Base-by-base conservation (phyloP, 2,888 invertebrate species). In the Drosophila melanosoma region DNA sequence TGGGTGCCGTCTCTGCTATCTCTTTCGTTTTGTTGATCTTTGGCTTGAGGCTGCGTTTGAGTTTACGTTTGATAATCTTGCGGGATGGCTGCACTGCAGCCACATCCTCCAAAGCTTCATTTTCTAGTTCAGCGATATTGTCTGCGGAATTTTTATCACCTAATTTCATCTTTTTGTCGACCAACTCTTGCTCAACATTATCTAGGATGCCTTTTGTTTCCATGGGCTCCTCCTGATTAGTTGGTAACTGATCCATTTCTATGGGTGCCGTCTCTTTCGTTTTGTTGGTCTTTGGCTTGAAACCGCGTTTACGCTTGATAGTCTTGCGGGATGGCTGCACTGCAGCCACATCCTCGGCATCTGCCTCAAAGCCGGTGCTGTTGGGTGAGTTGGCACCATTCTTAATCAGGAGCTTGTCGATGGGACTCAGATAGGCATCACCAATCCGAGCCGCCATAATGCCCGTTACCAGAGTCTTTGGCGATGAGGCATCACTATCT, bases 331-430 rank as follows among this genome's bases (percentile, higher is more conserved):
- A 12, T 6, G 52, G 35, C 4, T 52, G 40, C 0, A 7, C 12
- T 7, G 51, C 33, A 1, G 26, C 36, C 38, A 71, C 53, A 53
- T 89, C 81, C 32, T 87, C 89, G 11, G 74, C 81, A 45, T 87
- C 89, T 5, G 81, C 79, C 36, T 89, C 87, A 5, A 87, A 89
- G 5, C 89, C 88, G 1, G 88, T 89, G 33, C 79, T 87, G 45
- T 78, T 84, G 4, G 88, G 90, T n/a, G 90, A 88, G 15, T 66
- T 81, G 3, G 89, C 84, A 11, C 91, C 91, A 71, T 92, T 93
- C 53, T 91, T 92, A 1, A 89, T 83, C 2, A 93, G 75, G 38
- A 93, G 70, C 42, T 92, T 93, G 53, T 92, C 92, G 36, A 93
- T 92, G 3, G 93, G 92, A 76, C 92, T 93, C 49, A 91, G 51